Conservation (phyloP, 1,140 invertebrate species). For the Pseudomyrmex cubaensis region DNA sequence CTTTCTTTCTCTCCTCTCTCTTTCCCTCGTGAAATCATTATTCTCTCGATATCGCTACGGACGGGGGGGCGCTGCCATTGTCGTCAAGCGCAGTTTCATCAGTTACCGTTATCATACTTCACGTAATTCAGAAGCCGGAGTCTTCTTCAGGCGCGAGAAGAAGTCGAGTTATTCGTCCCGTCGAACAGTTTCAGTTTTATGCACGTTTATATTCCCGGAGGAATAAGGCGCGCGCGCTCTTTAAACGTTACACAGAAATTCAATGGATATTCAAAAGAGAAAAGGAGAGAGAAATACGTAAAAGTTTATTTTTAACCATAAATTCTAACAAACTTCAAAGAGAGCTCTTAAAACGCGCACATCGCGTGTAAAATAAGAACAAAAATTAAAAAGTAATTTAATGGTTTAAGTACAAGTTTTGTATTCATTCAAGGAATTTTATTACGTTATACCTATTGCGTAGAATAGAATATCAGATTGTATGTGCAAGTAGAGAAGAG, state of each 20-base stretch:
- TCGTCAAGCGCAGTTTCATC: constrained; percentile 7
- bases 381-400: no score
- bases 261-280: constrained; percentile 14
- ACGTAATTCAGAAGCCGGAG: constrained; percentile 7
- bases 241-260: neutral
- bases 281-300: neutral
- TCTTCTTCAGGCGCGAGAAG: neutral
- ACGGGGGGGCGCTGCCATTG: constrained; percentile 4
- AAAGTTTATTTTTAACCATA: no score
- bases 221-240: neutral
- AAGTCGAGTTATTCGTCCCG: no score
- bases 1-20: no score
- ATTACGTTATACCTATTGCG: no score
- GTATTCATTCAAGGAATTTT: no score
- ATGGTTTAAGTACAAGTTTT: no score
- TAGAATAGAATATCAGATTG: no score
- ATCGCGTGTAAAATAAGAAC: no score
- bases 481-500: no score
- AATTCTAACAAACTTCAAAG: no score
- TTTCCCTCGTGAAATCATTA: constrained; percentile 13
- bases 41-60: constrained; percentile 31
- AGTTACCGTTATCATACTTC: constrained; percentile 8
- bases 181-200: constrained; percentile 4
- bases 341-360: no score
- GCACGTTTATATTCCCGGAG: neutral